These are phyloP conservation scores for Vireo altiloquus DNA, from an alignment of 2,113 vertebrate species.

Conservation along the genomic window DNA sequence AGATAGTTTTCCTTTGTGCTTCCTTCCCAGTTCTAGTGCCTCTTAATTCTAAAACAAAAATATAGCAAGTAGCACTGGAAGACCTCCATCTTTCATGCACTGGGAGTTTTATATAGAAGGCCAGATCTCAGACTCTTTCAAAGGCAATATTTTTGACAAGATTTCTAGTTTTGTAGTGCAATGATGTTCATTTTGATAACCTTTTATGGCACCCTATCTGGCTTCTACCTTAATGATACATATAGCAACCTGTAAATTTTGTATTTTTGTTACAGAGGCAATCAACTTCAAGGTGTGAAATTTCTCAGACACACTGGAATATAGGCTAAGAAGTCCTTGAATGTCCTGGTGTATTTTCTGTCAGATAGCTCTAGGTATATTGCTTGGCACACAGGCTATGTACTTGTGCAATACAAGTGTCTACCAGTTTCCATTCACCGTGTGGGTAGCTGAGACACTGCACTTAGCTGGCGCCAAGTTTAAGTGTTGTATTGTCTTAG, in stretches of 20 bases:
- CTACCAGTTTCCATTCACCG: neutral
- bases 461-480: neutral
- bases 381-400: neutral
- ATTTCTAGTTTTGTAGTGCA: neutral
- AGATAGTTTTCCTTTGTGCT: neutral
- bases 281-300: neutral
- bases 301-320: neutral
- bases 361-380: neutral
- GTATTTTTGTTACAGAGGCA: neutral
- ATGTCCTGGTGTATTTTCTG: neutral
- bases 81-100: neutral
- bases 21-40: neutral
- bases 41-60: neutral
- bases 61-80: neutral
- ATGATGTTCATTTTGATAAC: neutral
- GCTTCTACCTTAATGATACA: neutral
- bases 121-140: neutral
- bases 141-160: constrained; percentile 8
- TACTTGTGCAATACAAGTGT: neutral
- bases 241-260: neutral
- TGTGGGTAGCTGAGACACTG: neutral
- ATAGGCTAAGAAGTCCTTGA: neutral
- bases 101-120: neutral
- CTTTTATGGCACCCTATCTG: neutral
- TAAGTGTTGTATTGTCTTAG: neutral